phyloP scores from a whole-genome alignment of 2,113 vertebrate genomes.

The Porphyrio hochstetteri region DNA sequence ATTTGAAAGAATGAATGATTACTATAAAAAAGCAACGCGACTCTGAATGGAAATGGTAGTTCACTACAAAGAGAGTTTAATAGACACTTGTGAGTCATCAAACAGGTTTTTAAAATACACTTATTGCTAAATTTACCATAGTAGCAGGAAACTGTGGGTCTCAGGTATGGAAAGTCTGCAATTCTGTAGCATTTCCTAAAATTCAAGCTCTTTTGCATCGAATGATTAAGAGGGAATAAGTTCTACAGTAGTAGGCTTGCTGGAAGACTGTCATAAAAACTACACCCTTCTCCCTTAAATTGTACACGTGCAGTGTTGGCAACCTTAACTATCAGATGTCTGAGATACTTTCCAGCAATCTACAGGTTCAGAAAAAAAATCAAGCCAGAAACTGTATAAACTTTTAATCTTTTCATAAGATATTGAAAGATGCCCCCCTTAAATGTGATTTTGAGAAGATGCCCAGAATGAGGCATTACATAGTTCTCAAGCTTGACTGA shows the following conservation, averaged over 20 bases:
- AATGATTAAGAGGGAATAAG: not conserved
- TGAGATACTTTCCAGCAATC: not conserved
- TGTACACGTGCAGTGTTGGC: rapidly evolving
- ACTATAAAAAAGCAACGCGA: not conserved
- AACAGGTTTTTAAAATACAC: not conserved
- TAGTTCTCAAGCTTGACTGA: not conserved
- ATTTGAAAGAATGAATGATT: not conserved
- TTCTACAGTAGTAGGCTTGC: not conserved
- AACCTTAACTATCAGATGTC: not conserved
- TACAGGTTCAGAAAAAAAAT: not conserved
- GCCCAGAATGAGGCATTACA: not conserved
- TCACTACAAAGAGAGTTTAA: not conserved
- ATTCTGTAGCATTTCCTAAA: not conserved
- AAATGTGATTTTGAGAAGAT: not conserved
- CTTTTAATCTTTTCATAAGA: not conserved
- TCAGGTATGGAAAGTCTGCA: not conserved
- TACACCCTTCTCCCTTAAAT: not conserved
- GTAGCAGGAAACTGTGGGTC: not conserved
- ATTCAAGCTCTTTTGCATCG: not conserved
- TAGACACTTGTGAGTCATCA: not conserved
- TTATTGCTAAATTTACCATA: not conserved
- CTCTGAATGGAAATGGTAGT: not conserved
- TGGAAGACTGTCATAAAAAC: not conserved
- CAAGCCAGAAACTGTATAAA: not conserved
- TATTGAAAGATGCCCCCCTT: not conserved